phyloP scores from a whole-genome alignment of 2,888 invertebrate species.

The Drosophila nigritarsus region DNA sequence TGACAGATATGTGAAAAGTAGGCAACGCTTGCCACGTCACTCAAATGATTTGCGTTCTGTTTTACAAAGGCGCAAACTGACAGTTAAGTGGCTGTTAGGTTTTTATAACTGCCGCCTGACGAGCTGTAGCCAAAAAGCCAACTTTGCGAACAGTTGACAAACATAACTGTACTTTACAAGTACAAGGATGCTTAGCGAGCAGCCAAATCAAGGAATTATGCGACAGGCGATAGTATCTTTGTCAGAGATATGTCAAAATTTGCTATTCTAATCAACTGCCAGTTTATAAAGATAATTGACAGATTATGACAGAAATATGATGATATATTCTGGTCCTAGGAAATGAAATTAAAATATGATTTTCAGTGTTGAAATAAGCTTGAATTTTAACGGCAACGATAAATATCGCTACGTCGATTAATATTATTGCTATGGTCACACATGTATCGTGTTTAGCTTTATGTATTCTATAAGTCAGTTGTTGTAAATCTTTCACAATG shows the following conservation, averaged over 20 bases:
- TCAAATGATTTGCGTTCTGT: slow-evolving; percentile 16
- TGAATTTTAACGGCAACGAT: no score
- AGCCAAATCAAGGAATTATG: background rate
- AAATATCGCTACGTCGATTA: no score
- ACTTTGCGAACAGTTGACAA: slow-evolving; percentile 12
- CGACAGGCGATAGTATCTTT: background rate
- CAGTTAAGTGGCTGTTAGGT: slow-evolving; percentile 21
- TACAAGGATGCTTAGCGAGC: slow-evolving; percentile 1
- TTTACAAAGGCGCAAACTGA: slow-evolving; percentile 11
- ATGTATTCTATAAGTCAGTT: no score
- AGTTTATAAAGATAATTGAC: background rate
- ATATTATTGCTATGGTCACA: no score
- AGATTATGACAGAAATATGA: background rate
- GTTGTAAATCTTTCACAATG: no score
- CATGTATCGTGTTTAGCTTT: no score
- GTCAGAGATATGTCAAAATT: background rate
- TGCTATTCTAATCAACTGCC: background rate
- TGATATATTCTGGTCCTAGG: background rate
- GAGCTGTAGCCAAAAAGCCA: slow-evolving; percentile 18
- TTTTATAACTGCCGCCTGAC: slow-evolving; percentile 18
- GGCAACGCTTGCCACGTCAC: slow-evolving; percentile 44
- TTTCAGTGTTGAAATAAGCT: no score
- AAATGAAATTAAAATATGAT: background rate
- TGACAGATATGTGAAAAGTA: slow-evolving; percentile 36
- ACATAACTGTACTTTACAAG: background rate